Evolutionary conservation across 2,888 invertebrate genomes (phyloP), one percentile per base, ranked within the genome.

Genomic region (Clanis bilineata): DNA sequence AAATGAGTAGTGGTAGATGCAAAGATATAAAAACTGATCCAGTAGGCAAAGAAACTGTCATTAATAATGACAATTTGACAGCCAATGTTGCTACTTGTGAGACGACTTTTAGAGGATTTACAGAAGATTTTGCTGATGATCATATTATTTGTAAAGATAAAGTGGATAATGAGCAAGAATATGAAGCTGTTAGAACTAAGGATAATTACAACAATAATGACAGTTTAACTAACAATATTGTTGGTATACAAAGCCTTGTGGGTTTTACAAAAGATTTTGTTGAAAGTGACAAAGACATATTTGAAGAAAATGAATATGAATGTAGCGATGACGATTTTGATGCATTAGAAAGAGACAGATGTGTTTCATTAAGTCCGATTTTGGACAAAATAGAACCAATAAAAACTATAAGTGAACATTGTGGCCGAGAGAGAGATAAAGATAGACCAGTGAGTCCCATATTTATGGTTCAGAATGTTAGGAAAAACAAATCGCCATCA

Each of bases 371-470:
- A 18, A 51, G 51, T 32, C 51, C 51, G 0, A 32, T 51, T 3
- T 51, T 51, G 9, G 32, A 51, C 15, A 32, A 18, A 28, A 51
- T 28, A 32, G 51, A 32, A 18, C 10, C 28, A 51, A 28, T 15
- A 3, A 32, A 10, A 18, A 28, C 18, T 18, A 41, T 59, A 18
- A 18, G 18, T 36, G 57, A 59, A 12, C 56, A 51, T 38, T 47
- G 59, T 15, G 2, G 32, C 2, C 39, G 44, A 25, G 64, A 68
- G 0, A 62, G 47, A 28, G 60, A 69, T n/a, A 63, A 64, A 62
- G 64, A 68, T 28, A 72, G 63, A 64, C 63, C 74, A 56, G 57
- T 63, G 36, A 90, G 88, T 65, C 85, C 86, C 39, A 70, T 88
- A 55, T 71, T 88, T 7, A 70, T 70, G 61, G 65, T 64, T n/a